Evolutionary conservation across 2,888 invertebrate species (phyloP).

Genomic region (Eilema depressum): DNA sequence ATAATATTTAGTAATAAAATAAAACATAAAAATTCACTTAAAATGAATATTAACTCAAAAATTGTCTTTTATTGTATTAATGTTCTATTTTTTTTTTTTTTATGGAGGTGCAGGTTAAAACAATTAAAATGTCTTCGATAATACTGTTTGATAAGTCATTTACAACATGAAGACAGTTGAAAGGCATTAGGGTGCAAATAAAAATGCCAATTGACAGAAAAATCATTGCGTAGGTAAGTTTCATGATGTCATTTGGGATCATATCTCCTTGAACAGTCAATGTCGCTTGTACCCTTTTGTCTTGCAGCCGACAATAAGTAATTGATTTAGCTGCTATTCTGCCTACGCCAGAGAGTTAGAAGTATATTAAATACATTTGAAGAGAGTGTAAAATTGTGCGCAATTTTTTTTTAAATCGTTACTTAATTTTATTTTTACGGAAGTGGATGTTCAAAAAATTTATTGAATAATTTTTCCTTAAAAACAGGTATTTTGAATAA

Average conservation of each 20-base stretch:
- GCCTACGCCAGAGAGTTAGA: not conserved
- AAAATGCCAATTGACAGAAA: not conserved
- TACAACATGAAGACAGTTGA: not conserved
- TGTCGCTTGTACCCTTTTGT: not conserved
- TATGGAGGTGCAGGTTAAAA: not conserved
- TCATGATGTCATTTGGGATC: not conserved
- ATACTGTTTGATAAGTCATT: no score
- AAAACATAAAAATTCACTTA: not conserved
- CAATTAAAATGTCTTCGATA: not conserved
- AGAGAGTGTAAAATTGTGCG: not conserved
- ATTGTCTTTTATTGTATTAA: not conserved
- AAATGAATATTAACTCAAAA: not conserved
- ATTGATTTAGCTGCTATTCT: no score
- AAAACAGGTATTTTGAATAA: not conserved
- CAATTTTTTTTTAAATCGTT: not conserved
- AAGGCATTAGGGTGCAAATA: not conserved
- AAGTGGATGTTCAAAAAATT: not conserved
- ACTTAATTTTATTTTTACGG: not conserved
- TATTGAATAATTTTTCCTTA: not conserved
- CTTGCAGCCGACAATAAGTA: not conserved
- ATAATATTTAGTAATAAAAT: slow-evolving; percentile 2
- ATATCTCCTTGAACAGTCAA: not conserved
- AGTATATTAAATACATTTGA: not conserved
- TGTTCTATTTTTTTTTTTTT: not conserved
- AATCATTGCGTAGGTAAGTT: not conserved